Evolutionary conservation across 2,797 vertebrate genomes (phyloP), one percentile per base, ranked within the genome.

Genomic region (Taeniopygia guttata): DNA sequence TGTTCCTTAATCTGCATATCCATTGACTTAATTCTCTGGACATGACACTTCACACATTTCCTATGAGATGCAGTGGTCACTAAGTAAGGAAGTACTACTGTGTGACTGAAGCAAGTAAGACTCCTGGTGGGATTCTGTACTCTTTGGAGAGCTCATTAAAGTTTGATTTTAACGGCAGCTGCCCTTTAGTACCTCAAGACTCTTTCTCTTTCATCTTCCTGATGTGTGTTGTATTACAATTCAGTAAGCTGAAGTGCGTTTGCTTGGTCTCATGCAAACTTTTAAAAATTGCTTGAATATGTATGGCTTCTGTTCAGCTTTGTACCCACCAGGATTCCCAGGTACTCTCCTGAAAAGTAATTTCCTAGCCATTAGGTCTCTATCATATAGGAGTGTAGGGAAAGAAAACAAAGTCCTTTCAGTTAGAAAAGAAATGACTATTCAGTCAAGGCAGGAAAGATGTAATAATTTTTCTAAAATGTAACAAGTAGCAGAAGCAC

Each of bases 31-130:
- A 54, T 70, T 59, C 23, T 70, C 52, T 42, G 49, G 42, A 42
- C 7, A 10, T 16, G 42, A n/a, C 1, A 8, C 3, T 34, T 73
- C 20, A 23, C 1, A 3, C 4, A 13, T 91, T 84, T 84, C 38
- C 45, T 29, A 1, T 43, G 18, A 38, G 26, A 64, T 16, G 21
- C 2, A 1, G 2, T 9, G 11, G 25, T 60, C 38, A n/a, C 20
- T 18, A 8, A 29, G 29, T 8, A 10, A 22, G 19, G 18, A 70
- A 56, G 7, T 32, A 9, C 18, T 66, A 6, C 11, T 42, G 19
- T 38, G 15, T 88, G 23, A 29, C 45, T 64, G 80, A 72, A 72
- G 21, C 11, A 73, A 17, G 13, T 11, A 17, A 17, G 34, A 26
- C 11, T 83, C 26, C 34, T 30, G 34, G 11, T 30, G 51, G 10